These are phyloP conservation scores for Cathartes aura DNA, from an alignment of 2,113 vertebrate species.

Conservation along the genomic window DNA sequence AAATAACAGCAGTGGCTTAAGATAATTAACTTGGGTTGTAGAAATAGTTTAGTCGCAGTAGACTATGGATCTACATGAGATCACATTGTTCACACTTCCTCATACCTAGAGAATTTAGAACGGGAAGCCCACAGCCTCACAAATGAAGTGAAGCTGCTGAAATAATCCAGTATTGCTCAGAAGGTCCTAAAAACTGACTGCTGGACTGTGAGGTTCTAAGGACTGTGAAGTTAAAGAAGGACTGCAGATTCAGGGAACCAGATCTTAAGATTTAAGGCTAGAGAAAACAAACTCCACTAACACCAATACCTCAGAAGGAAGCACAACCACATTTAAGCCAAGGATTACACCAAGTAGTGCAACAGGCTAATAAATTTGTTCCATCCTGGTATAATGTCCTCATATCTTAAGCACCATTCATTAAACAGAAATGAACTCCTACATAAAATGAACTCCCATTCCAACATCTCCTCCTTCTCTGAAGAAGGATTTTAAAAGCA, in stretches of 20 bases:
- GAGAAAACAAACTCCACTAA: not conserved
- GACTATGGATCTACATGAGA: not conserved
- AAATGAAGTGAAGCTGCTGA: not conserved
- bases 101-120: not conserved
- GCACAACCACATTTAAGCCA: not conserved
- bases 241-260: not conserved
- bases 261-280: not conserved
- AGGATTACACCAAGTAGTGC: not conserved
- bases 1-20: conserved; percentile 4
- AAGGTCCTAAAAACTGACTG: not conserved
- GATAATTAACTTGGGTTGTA: not conserved
- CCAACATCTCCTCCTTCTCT: not conserved
- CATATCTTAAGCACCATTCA: not conserved
- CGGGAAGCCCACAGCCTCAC: not conserved
- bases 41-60: not conserved
- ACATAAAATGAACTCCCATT: not conserved
- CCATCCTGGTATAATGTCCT: not conserved
- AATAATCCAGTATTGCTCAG: not conserved
- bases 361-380: not conserved
- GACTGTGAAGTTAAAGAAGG: not conserved
- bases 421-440: not conserved
- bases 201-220: not conserved
- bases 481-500: not conserved
- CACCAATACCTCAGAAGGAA: not conserved
- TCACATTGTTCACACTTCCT: not conserved